Evolutionary conservation across 2,113 vertebrate genomes (phyloP).

Genomic region (Uria lomvia): DNA sequence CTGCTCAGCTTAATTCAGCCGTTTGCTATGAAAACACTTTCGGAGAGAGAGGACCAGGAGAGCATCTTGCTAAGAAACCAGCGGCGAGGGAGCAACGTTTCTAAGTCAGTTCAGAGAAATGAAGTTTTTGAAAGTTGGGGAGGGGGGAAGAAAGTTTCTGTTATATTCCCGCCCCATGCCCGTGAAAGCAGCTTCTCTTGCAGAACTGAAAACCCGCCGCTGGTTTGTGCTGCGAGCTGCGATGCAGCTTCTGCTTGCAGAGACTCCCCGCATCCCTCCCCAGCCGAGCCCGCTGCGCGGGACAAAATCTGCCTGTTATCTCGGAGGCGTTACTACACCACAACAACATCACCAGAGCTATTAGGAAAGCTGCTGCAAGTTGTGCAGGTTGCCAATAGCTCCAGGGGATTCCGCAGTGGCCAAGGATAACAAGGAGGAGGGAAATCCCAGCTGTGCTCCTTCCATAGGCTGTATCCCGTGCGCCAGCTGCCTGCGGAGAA

Average conservation of each 20-base stretch:
- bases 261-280: neutral
- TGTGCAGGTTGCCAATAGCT: constrained; percentile 1
- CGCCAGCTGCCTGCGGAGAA: neutral
- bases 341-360: neutral
- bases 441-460: constrained; percentile 14
- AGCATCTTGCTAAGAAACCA: neutral
- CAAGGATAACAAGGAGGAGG: neutral
- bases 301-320: neutral
- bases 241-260: neutral
- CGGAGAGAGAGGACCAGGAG: neutral
- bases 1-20: neutral
- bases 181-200: neutral
- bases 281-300: neutral
- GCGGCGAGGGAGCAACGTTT: neutral
- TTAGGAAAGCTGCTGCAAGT: neutral
- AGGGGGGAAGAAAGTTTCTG: neutral
- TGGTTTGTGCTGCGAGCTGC: neutral
- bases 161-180: neutral
- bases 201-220: neutral
- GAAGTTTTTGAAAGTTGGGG: neutral
- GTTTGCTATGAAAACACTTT: neutral
- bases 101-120: neutral
- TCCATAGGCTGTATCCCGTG: fast-evolving
- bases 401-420: neutral
- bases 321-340: neutral